These are phyloP conservation scores for Nettapus auritus DNA, from an alignment of 2,113 vertebrate genomes.

Conservation along the genomic window DNA sequence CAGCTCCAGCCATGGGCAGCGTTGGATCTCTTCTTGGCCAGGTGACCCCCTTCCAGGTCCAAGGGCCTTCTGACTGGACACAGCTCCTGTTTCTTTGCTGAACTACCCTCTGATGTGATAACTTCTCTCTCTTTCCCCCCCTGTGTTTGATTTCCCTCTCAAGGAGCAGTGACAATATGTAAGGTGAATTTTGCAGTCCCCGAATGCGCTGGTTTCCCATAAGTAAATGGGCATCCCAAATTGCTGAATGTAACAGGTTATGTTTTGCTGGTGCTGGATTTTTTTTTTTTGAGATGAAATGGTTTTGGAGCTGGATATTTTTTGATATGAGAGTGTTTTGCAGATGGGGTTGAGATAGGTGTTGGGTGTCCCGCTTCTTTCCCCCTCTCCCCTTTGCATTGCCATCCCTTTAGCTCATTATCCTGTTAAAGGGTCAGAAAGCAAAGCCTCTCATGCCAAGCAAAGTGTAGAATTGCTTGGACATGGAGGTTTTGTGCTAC, in stretches of 20 bases:
- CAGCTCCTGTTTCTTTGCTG: not conserved
- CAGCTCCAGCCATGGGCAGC: rapidly evolving
- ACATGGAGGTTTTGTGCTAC: rapidly evolving
- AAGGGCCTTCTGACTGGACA: not conserved
- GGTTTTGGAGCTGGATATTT: rapidly evolving
- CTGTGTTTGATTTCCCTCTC: not conserved
- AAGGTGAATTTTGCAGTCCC: not conserved
- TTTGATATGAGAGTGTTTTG: not conserved
- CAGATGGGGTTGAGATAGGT: not conserved
- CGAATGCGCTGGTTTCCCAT: not conserved
- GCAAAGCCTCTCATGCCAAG: rapidly evolving
- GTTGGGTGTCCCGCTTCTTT: not conserved
- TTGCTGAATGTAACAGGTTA: rapidly evolving
- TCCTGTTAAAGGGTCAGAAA: rapidly evolving
- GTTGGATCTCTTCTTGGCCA: not conserved
- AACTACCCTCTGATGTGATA: rapidly evolving
- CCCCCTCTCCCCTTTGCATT: not conserved
- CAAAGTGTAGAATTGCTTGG: not conserved
- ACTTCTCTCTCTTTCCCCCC: not conserved
- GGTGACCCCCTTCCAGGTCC: not conserved
- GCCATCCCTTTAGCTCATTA: not conserved
- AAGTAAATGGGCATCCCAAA: no score
- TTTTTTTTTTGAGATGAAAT: no score
- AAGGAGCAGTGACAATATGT: rapidly evolving
- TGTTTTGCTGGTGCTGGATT: not conserved